These are phyloP conservation scores for Seriola rivoliana DNA, from an alignment of 2,113 vertebrate genomes.

Conservation along the genomic window DNA sequence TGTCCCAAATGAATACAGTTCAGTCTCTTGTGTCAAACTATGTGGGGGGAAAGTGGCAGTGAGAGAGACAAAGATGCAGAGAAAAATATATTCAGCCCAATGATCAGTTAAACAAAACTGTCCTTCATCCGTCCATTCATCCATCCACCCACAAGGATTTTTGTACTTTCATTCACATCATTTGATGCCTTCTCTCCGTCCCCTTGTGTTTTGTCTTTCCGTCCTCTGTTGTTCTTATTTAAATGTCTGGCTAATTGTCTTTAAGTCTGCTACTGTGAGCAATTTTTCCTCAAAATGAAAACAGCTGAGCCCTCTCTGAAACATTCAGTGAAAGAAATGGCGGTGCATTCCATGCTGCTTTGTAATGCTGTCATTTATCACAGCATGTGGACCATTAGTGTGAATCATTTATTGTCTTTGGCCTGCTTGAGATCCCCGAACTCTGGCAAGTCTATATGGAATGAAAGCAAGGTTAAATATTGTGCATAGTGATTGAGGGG, in stretches of 20 bases:
- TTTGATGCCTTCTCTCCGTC: neutral
- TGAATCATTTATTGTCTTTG: constrained; percentile 78
- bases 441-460: constrained; percentile 52
- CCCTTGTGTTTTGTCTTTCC: neutral
- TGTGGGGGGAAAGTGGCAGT: neutral
- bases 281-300: constrained; percentile 44
- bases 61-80: neutral
- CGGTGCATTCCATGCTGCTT: constrained; percentile 63
- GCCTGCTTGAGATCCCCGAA: constrained; percentile 45
- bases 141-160: constrained; percentile 16
- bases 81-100: neutral
- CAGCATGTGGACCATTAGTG: constrained; percentile 70
- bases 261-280: constrained; percentile 39
- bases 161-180: constrained; percentile 11
- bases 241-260: constrained; percentile 42
- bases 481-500: constrained; percentile 34
- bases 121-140: neutral
- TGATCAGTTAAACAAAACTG: constrained; percentile 2
- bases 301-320: constrained; percentile 42
- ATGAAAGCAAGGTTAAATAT: constrained; percentile 39
- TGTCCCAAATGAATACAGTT: neutral
- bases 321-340: constrained; percentile 46
- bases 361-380: constrained; percentile 76
- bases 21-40: neutral
- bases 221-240: constrained; percentile 32